These are phyloP conservation scores for Anarsia innoxiella DNA, from an alignment of 2,888 invertebrate genomes.

Conservation along the genomic window DNA sequence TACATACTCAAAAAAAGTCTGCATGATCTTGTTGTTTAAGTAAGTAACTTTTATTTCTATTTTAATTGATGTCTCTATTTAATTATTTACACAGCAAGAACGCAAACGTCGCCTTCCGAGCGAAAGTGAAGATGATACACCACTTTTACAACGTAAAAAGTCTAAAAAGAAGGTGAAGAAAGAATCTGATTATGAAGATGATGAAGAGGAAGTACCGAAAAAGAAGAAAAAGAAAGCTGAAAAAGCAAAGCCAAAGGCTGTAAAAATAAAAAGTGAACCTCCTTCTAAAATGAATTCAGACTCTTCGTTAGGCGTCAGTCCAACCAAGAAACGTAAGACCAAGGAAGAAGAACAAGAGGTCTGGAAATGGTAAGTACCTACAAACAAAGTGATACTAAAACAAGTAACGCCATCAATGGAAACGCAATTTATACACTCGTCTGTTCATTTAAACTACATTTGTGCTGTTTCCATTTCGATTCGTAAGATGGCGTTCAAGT, in stretches of 20 bases:
- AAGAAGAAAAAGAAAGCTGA: constrained; percentile 72
- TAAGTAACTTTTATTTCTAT: too few relatives aligned
- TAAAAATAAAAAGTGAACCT: constrained; percentile 24
- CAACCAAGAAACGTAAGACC: constrained; percentile 84
- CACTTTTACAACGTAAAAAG: constrained; percentile 80
- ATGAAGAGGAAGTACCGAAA: constrained; percentile 72
- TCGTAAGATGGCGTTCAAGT: constrained; percentile 2
- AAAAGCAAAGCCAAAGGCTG: constrained; percentile 33
- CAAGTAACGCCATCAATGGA: too few relatives aligned
- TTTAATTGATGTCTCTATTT: too few relatives aligned
- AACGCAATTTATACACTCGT: too few relatives aligned
- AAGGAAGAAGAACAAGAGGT: constrained; percentile 89
- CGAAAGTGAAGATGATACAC: constrained; percentile 84
- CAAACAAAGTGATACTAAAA: background rate
- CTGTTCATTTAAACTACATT: too few relatives aligned
- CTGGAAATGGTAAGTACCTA: constrained; percentile 89
- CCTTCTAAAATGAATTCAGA: constrained; percentile 46
- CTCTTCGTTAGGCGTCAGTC: constrained; percentile 47
- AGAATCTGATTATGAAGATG: constrained; percentile 75
- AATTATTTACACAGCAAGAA: constrained; percentile 30
- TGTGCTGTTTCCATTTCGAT: too few relatives aligned
- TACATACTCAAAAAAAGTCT: too few relatives aligned
- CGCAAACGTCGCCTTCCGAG: constrained; percentile 53
- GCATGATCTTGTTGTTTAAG: too few relatives aligned
- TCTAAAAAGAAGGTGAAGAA: constrained; percentile 78